Evolutionary conservation across 23 tunicate genomes (phyloP).

Genomic region (Ascidia mentula): DNA sequence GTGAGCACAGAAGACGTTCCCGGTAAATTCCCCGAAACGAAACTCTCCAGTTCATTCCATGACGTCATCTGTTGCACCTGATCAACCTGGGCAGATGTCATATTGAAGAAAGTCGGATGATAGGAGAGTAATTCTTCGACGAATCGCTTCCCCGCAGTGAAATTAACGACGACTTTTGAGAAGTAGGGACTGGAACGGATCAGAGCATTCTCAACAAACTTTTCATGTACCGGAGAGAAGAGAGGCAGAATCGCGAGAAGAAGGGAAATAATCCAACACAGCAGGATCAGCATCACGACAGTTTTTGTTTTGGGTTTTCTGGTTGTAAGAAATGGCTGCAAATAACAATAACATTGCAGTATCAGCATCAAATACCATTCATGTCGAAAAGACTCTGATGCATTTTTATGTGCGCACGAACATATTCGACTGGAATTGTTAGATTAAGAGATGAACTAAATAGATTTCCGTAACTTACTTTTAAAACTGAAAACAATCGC

Average conservation of each 20-base stretch:
- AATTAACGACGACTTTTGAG: neutral
- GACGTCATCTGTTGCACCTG: neutral
- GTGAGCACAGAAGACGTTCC: neutral
- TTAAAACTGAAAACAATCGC: conserved; percentile 21
- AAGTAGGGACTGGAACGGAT: conserved; percentile 2
- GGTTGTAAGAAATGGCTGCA: neutral
- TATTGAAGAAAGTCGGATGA: neutral
- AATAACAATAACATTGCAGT: too few relatives aligned
- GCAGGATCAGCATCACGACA: neutral
- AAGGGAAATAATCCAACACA: conserved; percentile 7
- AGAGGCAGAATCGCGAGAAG: conserved; percentile 12
- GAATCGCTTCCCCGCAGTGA: neutral
- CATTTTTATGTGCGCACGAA: too few relatives aligned
- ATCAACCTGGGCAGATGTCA: neutral
- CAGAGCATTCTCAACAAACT: neutral
- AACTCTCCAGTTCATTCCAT: neutral
- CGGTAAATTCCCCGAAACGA: neutral
- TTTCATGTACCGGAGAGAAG: neutral
- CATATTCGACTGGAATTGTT: too few relatives aligned
- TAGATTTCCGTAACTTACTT: conserved; percentile 15
- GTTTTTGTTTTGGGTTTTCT: conserved; percentile 6
- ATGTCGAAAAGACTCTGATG: too few relatives aligned
- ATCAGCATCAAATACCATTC: too few relatives aligned
- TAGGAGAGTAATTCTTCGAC: neutral
- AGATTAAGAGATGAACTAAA: too few relatives aligned